Conservation (phyloP, 2,888 invertebrate species). For the Drosophila nigritarsus region DNA sequence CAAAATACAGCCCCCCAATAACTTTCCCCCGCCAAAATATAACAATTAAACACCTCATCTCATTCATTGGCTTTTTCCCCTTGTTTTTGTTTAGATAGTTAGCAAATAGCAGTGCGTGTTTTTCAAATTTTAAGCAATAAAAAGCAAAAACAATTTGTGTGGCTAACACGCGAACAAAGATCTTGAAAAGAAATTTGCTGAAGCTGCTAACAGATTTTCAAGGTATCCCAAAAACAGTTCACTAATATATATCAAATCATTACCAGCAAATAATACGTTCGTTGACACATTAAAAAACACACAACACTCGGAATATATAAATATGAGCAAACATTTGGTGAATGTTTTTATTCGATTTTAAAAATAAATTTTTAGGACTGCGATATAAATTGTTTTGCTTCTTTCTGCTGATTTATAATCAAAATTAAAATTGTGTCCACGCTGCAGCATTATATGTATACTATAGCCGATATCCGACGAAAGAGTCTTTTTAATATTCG, state of each 20-base stretch:
- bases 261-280: slow-evolving; percentile 23
- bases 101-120: slow-evolving; percentile 44
- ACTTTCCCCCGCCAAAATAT: slow-evolving; percentile 17
- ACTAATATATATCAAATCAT: slow-evolving; percentile 7
- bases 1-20: slow-evolving; percentile 21
- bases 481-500: slow-evolving; percentile 16
- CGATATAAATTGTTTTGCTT: slow-evolving; percentile 11
- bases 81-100: slow-evolving; percentile 24
- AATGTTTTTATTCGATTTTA: slow-evolving; percentile 40
- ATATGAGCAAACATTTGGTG: slow-evolving; percentile 5
- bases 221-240: slow-evolving; percentile 12
- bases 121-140: slow-evolving; percentile 44
- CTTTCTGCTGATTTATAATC: slow-evolving; percentile 28
- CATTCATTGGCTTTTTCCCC: slow-evolving; percentile 20
- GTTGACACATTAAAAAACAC: slow-evolving; percentile 31
- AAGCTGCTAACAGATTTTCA: slow-evolving; percentile 10
- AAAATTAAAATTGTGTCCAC: slow-evolving; percentile 24
- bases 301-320: slow-evolving; percentile 23
- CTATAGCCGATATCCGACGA: slow-evolving; percentile 3
- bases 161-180: slow-evolving; percentile 39
- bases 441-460: not conserved
- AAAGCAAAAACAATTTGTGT: slow-evolving; percentile 21
- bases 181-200: slow-evolving; percentile 6
- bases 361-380: slow-evolving; percentile 46
- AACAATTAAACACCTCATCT: slow-evolving; percentile 26